Base-by-base conservation (phyloP, 2,797 vertebrate species). In the Malacoctenus gilli region DNA sequence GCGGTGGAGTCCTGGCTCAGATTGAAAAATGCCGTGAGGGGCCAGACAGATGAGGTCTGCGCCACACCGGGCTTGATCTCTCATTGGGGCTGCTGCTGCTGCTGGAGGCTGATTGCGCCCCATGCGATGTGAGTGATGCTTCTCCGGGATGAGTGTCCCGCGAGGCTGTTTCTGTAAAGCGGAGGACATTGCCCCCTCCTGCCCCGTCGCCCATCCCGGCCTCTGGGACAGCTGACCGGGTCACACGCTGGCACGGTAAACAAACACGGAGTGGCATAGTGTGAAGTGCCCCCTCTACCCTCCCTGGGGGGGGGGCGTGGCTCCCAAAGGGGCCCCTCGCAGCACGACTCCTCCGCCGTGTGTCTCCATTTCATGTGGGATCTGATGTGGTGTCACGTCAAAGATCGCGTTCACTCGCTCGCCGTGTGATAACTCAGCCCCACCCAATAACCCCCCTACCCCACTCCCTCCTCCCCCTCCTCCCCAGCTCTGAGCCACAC, bases 231-330 rank as follows among this genome's bases (percentile, higher is more conserved):
- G 65, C 70, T 85, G 85, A 86, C 75, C 74, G 4, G 80, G 81
- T 86, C 82, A 82, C 76, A 54, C 58, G 42, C 80, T 84, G 70
- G 73, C 72, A 63, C 36, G 32, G 75, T 85, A 87, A 88, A 89
- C 85, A 87, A 88, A 85, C 68, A 72, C 19, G 58, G 64, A 77
- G 86, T 79, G 78, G 75, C 72, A 61, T 68, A 48, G 78, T 83
- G 83, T 86, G 79, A 86, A 85, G 67, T 65, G 48, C 61, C 82
- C 81, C 77, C n/a, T 81, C 50, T 60, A n/a, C n/a, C n/a, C n/a
- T n/a, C n/a, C n/a, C n/a, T n/a, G n/a, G n/a, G n/a, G n/a, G n/a
- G n/a, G n/a, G n/a, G n/a, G n/a, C n/a, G n/a, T n/a, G n/a, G n/a
- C n/a, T n/a, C n/a, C n/a, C n/a, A n/a, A n/a, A n/a, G n/a, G n/a